Base-by-base conservation (phyloP, 2,113 vertebrate species). In the Argyrosomus japonicus region DNA sequence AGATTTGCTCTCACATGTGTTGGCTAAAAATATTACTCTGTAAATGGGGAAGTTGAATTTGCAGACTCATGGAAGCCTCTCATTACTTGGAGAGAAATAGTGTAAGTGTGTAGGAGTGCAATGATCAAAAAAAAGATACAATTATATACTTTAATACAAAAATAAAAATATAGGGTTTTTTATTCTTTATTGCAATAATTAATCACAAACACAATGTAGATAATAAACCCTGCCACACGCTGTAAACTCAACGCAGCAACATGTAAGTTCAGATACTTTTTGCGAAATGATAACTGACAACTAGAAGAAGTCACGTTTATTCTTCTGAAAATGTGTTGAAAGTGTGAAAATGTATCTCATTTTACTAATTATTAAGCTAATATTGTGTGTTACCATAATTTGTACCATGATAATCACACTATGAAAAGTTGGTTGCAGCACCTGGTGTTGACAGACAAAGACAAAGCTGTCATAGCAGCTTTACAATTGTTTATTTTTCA, bases 31-130 rank as follows among this genome's bases (percentile, higher is more conserved):
- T 29, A 32, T 32, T 32, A 12, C 1, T 27, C 17, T 47, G 10
- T 32, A 53, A 68, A 58, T 68, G 18, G 7, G 27, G 27, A 77
- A 47, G 48, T 65, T 62, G 18, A 54, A n/a, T 29, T 45, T 73
- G 36, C 40, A 68, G 27, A 68, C 13, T 54, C 1, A 64, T 15
- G 40, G 36, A 9, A n/a, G 21, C 5, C 36, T 51, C 17, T 65
- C 14, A 36, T 60, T 58, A 27, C 43, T 64, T 76, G 32, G 12
- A 51, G 47, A 81, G 19, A 32, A 56, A 18, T 17, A 6, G 9
- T 53, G 2, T 43, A 18, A 7, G 15, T 47, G 36, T 40, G 36
- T 47, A 47, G 13, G 11, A 47, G 45, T 47, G 13, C 12, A 4
- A 12, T 47, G 3, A 47, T 47, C 10, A 5, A 29, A n/a, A 61